A percentile compares a stretch with the other conserved stretches of the same genome.
These are phyloP conservation scores for Acanthurus leucopareius DNA, from an alignment of 2,797 vertebrate species.

Conservation along the genomic window DNA sequence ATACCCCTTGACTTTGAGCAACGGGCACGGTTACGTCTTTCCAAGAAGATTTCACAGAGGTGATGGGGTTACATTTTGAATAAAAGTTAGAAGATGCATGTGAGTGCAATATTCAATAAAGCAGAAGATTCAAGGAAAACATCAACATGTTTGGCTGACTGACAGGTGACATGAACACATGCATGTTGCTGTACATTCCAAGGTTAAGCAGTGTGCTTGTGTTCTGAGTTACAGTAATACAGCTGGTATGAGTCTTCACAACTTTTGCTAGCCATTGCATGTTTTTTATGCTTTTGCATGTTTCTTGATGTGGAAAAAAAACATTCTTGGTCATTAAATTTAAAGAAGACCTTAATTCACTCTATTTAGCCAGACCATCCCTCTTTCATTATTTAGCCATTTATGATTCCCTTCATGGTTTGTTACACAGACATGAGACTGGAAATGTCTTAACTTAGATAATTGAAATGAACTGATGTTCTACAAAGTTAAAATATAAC, in stretches of 20 bases:
- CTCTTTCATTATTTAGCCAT: not conserved
- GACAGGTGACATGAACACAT: conserved; percentile 11
- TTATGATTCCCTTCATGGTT: not conserved
- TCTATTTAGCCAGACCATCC: not conserved
- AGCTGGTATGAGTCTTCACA: not conserved
- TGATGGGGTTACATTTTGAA: not conserved
- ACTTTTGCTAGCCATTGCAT: too few species aligned
- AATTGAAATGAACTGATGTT: not conserved
- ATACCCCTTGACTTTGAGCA: not conserved
- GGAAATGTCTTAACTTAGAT: not conserved
- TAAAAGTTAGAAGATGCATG: not conserved
- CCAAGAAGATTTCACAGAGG: not conserved
- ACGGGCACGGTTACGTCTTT: not conserved
- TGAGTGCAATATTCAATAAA: not conserved
- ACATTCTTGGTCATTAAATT: not conserved
- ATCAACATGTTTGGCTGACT: not conserved
- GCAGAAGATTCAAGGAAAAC: not conserved
- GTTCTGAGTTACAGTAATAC: not conserved
- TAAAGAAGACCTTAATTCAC: conserved; percentile 1
- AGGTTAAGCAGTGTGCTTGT: not conserved
- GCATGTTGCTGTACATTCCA: not conserved
- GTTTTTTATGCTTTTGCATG: not conserved
- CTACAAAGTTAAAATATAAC: not conserved
- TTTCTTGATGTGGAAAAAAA: not conserved
- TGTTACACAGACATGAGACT: not conserved